phyloP scores from a whole-genome alignment of 2,113 vertebrate species.

The Burhinus bistriatus region DNA sequence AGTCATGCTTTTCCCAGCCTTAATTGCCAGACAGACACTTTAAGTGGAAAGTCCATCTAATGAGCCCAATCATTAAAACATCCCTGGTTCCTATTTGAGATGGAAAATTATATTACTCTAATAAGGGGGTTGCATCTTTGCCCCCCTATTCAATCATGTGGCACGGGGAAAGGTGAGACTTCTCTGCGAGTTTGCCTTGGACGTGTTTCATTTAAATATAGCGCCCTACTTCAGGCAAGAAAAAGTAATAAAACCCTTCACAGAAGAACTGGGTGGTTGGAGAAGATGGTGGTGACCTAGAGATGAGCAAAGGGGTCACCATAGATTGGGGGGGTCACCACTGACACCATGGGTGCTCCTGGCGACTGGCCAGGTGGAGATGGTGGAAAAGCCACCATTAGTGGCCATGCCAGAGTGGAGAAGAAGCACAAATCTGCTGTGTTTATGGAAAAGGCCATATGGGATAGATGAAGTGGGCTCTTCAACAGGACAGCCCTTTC shows the following conservation, averaged over 20 bases:
- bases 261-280: not conserved
- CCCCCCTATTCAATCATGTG: constrained; percentile 68
- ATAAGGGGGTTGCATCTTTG: constrained; percentile 76
- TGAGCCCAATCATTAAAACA: constrained; percentile 81
- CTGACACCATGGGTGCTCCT: not conserved
- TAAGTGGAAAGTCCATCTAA: constrained; percentile 81
- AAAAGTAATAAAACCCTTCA: not conserved
- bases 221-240: not conserved
- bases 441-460: not conserved
- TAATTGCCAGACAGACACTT: constrained; percentile 81
- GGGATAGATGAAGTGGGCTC: not conserved
- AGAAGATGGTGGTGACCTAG: not conserved
- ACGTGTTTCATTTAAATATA: not conserved
- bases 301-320: not conserved
- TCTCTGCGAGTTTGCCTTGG: not conserved
- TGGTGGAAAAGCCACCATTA: not conserved
- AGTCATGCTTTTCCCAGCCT: constrained; percentile 77
- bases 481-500: not conserved
- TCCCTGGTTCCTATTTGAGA: constrained; percentile 75
- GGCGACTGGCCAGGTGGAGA: not conserved
- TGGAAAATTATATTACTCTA: constrained; percentile 75
- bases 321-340: not conserved
- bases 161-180: constrained; percentile 9
- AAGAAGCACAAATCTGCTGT: not conserved
- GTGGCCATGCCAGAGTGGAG: not conserved